Base-by-base conservation (phyloP, 1,140 invertebrate genomes). In the Zaprionus ghesquierei region DNA sequence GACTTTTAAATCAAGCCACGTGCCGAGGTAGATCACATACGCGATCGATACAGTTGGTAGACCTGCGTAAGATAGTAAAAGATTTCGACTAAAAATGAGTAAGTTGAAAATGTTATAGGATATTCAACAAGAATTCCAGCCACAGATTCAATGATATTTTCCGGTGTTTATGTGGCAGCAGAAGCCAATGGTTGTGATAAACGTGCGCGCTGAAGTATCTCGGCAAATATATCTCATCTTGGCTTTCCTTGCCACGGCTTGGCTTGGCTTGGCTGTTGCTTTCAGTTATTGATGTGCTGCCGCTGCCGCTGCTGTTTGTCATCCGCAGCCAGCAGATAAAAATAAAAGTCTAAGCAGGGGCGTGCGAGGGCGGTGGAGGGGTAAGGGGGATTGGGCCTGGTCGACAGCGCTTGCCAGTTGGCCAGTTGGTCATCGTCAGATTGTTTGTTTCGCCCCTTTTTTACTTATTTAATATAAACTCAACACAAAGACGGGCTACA, bases 391-490 rank as follows among this genome's bases (percentile, higher is more conserved):
- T 46, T 46, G 20, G 41, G 41, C 18, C 41, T 4, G 41, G 9
- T 46, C 15, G 31, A 35, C 35, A 38, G 49, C 31, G 53, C 27
- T 53, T 51, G 50, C 10, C 51, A 29, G 50, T 33, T 56, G 65
- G 44, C 53, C 74, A 56, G 63, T 50, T 75, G 59, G 65, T 69
- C 51, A 59, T 50, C 58, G 68, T 46, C 73, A 55, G 59, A 69
- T 62, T 64, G 60, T 56, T 63, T 69, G 44, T 54, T 23, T 53
- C 31, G 50, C 35, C 53, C 59, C 29, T 70, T 53, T 85, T 85
- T 74, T 77, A 85, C 79, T 72, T 62, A 80, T 77, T 86, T 86
- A 81, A 75, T 81, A 80, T 77, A 81, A 81, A 79, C 73, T 79
- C 74, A 72, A 51, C 69, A 63, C 74, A 81, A 80, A 81, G 69